Evolutionary conservation across 2,797 vertebrate genomes (phyloP).

Genomic region (Adrianichthys oophorus): DNA sequence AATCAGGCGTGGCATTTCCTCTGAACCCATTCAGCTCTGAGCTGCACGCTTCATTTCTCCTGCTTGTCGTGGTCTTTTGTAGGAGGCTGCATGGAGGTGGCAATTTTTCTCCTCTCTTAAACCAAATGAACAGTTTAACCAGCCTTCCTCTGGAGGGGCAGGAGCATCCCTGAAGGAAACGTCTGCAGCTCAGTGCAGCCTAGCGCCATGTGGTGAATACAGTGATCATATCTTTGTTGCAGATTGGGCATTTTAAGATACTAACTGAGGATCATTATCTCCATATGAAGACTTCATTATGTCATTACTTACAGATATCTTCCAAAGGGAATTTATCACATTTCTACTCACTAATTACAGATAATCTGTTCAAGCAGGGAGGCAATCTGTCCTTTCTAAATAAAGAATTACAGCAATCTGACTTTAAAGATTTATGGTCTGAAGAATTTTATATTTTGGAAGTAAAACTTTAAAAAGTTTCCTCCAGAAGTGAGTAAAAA

Average conservation of each 20-base stretch:
- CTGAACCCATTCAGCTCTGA: no score
- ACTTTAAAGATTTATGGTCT: neutral
- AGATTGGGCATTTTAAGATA: neutral
- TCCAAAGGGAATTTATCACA: conserved; percentile 11
- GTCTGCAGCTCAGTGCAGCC: no score
- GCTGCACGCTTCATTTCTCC: no score
- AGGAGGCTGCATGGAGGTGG: no score
- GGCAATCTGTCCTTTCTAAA: neutral
- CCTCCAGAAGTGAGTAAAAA: neutral
- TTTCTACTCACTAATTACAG: conserved; percentile 19
- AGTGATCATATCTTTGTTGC: neutral
- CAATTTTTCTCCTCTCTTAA: no score
- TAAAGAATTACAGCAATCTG: neutral
- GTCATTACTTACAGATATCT: conserved; percentile 25
- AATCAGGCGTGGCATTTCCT: no score
- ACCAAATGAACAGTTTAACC: no score
- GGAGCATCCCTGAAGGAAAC: no score
- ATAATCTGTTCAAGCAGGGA: neutral
- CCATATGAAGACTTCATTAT: conserved; percentile 20
- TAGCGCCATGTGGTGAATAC: neutral
- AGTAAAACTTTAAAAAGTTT: no score
- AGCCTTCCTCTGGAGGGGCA: no score
- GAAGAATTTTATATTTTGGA: no score
- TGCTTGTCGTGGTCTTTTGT: no score
- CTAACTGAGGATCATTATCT: conserved; percentile 13